Conservation (phyloP, 1,140 invertebrate genomes). For the Hylaeus volcanicus region DNA sequence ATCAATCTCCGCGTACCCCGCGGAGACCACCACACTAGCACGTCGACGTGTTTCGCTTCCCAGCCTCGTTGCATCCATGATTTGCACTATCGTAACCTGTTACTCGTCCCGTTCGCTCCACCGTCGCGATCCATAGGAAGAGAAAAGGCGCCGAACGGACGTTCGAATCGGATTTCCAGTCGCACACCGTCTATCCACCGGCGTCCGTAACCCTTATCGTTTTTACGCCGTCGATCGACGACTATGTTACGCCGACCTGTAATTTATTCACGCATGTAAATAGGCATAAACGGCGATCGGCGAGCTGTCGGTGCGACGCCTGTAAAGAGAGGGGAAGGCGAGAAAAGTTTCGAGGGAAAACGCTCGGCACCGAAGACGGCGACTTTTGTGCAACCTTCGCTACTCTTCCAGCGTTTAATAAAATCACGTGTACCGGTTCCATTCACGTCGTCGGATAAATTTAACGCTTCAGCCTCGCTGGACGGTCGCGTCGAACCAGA, state of each 20-base stretch:
- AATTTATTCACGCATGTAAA: slow-evolving; percentile 49
- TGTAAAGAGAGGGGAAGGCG: slow-evolving; percentile 26
- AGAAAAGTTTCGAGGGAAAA: slow-evolving; percentile 22
- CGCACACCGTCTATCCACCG: slow-evolving; percentile 23
- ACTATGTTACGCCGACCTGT: slow-evolving; percentile 22
- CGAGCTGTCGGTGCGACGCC: slow-evolving; percentile 18
- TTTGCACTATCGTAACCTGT: slow-evolving; percentile 20
- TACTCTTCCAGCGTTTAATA: not conserved
- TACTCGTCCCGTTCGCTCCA: not conserved
- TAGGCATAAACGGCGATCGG: slow-evolving; percentile 3
- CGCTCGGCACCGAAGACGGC: not conserved
- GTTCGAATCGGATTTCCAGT: slow-evolving; percentile 36
- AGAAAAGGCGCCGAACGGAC: slow-evolving; percentile 5
- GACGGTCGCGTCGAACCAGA: not conserved
- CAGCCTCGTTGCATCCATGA: slow-evolving; percentile 17
- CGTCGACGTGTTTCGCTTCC: not conserved
- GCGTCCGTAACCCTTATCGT: slow-evolving; percentile 30
- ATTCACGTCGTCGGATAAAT: not conserved
- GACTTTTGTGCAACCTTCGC: not conserved
- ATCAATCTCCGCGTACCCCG: slow-evolving; percentile 12
- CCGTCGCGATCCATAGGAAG: not conserved
- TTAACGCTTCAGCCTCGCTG: not conserved
- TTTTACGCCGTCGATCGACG: slow-evolving; percentile 19
- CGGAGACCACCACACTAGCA: not conserved
- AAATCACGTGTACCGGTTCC: not conserved